These are phyloP conservation scores for Caenorhabditis inopinata DNA, from an alignment of 1,140 invertebrate species.

Conservation along the genomic window DNA sequence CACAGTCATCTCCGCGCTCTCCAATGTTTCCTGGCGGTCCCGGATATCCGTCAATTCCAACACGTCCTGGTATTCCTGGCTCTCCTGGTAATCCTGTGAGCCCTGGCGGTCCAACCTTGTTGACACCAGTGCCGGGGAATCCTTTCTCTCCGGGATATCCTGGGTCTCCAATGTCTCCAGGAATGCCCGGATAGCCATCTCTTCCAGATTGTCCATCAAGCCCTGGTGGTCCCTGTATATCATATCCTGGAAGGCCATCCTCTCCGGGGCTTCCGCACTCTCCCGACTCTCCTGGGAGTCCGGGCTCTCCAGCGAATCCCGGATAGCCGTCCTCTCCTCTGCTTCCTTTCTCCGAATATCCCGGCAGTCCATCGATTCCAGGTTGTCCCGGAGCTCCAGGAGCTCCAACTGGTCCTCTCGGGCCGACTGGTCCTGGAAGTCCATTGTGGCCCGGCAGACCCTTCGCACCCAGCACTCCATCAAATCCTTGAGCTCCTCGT, in stretches of 20 bases:
- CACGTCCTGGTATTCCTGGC: slow-evolving; percentile 60
- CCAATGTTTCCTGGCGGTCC: slow-evolving; percentile 45
- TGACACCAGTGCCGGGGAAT: slow-evolving; percentile 64
- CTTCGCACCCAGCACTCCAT: slow-evolving; percentile 63
- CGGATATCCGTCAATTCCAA: slow-evolving; percentile 54
- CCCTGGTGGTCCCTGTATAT: slow-evolving; percentile 59
- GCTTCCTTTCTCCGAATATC: slow-evolving; percentile 59
- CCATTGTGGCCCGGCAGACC: slow-evolving; percentile 53
- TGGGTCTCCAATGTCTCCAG: slow-evolving; percentile 60
- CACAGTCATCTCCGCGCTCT: slow-evolving; percentile 46
- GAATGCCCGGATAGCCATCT: slow-evolving; percentile 62
- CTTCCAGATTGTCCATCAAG: slow-evolving; percentile 57
- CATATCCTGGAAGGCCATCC: slow-evolving; percentile 58
- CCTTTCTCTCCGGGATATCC: slow-evolving; percentile 59
- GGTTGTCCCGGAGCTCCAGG: slow-evolving; percentile 57
- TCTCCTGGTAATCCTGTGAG: slow-evolving; percentile 54
- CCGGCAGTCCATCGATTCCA: slow-evolving; percentile 55
- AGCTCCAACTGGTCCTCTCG: slow-evolving; percentile 59
- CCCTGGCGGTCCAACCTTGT: slow-evolving; percentile 60
- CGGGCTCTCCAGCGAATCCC: slow-evolving; percentile 48
- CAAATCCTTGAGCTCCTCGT: slow-evolving; percentile 60
- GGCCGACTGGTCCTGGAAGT: slow-evolving; percentile 55
- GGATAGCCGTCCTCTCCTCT: slow-evolving; percentile 60
- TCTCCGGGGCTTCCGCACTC: slow-evolving; percentile 53
- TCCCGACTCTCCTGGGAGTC: slow-evolving; percentile 54